Evolutionary conservation across 2,888 invertebrate species (phyloP).

Genomic region (Laothoe populi): DNA sequence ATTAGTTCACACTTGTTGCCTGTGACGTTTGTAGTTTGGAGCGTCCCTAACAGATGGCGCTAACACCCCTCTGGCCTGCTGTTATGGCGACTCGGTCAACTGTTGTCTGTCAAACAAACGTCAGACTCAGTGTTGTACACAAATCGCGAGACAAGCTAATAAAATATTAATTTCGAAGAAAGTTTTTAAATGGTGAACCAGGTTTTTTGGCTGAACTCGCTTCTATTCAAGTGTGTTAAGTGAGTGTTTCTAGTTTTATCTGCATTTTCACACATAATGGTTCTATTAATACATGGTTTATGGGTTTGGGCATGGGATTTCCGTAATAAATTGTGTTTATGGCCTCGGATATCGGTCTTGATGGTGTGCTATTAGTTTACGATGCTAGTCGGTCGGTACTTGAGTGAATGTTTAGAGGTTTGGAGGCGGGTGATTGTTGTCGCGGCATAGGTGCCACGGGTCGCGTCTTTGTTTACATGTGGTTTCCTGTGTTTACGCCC

Average conservation of each 20-base stretch:
- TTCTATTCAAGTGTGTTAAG: conserved; percentile 57
- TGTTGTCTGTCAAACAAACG: conserved; percentile 52
- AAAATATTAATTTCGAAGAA: conserved; percentile 76
- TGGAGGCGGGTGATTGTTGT: conserved; percentile 41
- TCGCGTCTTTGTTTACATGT: conserved; percentile 75
- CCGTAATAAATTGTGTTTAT: conserved; percentile 59
- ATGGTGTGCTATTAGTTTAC: conserved; percentile 48
- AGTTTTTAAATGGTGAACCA: conserved; percentile 66
- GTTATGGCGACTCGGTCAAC: conserved; percentile 44
- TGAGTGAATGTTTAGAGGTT: conserved; percentile 34
- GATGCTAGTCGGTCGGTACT: conserved; percentile 46
- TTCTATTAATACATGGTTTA: conserved; percentile 66
- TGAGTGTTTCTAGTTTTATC: conserved; percentile 55
- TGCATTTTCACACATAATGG: conserved; percentile 67
- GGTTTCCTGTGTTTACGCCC: conserved; percentile 74
- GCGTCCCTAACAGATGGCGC: conserved; percentile 65
- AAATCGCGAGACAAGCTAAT: conserved; percentile 78
- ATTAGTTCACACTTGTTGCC: conserved; percentile 40
- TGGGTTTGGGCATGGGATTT: conserved; percentile 67
- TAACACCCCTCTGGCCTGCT: conserved; percentile 44
- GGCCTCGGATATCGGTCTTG: conserved; percentile 51
- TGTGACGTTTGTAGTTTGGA: conserved; percentile 34
- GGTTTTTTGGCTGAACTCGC: conserved; percentile 48
- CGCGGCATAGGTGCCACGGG: conserved; percentile 58
- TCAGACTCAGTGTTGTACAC: conserved; percentile 66